Evolutionary conservation across 2,888 invertebrate species (phyloP).

Genomic region (Urechis unicinctus): DNA sequence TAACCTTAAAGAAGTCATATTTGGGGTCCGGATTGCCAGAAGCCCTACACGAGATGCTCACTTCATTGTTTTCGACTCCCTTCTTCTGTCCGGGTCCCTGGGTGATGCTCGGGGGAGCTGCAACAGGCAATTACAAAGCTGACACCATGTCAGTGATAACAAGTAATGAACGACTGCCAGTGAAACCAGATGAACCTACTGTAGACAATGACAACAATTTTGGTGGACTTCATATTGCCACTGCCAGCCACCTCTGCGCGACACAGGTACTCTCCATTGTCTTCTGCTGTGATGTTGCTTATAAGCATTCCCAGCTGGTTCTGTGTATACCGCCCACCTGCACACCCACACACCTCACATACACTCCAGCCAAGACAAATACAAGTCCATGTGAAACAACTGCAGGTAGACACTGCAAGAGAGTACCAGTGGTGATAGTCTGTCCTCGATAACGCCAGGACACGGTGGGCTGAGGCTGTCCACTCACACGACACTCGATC

Average conservation of each 20-base stretch:
- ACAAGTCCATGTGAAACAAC: too few relatives aligned
- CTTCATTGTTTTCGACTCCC: constrained; percentile 18
- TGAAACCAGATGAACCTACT: constrained; percentile 15
- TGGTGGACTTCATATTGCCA: constrained; percentile 10
- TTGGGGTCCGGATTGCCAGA: constrained; percentile 20
- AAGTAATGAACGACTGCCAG: background rate
- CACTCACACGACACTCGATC: constrained; percentile 22
- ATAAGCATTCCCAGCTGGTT: constrained; percentile 20
- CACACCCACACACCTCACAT: too few relatives aligned
- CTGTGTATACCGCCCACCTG: constrained; percentile 13
- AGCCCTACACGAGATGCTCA: constrained; percentile 17
- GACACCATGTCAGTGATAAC: too few relatives aligned
- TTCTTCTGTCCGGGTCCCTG: constrained; percentile 1
- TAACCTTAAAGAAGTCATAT: constrained; percentile 22
- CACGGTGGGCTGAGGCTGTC: constrained; percentile 21
- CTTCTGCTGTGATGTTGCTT: constrained; percentile 21
- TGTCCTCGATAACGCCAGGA: constrained; percentile 19
- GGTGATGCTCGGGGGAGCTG: constrained; percentile 18
- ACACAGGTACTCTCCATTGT: constrained; percentile 24
- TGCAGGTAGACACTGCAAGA: too few relatives aligned
- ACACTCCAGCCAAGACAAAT: too few relatives aligned
- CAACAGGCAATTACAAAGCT: too few relatives aligned
- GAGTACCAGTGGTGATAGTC: constrained; percentile 8
- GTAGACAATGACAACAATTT: constrained; percentile 20
- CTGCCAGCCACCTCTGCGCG: constrained; percentile 19